Base-by-base conservation (phyloP, 2,113 vertebrate species). In the Poeciliopsis retropinna region DNA sequence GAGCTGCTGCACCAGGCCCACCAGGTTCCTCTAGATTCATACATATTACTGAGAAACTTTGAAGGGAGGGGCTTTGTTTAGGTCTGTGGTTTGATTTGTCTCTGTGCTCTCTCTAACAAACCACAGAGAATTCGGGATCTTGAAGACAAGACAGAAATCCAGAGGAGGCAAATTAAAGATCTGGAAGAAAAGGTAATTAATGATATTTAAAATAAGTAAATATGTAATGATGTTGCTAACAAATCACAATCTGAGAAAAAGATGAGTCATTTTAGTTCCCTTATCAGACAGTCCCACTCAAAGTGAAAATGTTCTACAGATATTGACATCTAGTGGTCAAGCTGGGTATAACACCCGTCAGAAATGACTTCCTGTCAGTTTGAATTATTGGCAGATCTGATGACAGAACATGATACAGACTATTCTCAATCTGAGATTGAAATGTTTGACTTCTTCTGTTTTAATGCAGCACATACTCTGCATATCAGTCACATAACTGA, bases 151-250 rank as follows among this genome's bases (percentile, higher is more conserved):
- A 99, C 98, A 76, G 98, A 99, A 80, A 97, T 98, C 87, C 98
- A 99, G 86, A 98, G 97, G 91, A 96, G 97, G 93, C 98, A 99
- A 88, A 99, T 99, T 89, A 99, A 99, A 91, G 98, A 99, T 90
- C 93, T 99, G 81, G 98, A 99, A 88, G 98, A 99, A 93, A 99
- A 99, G 96, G 98, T 99, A 90, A 67, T 13, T 37, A 69, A 54
- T n/a, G 8, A 80, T 47, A 37, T 2, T 32, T 13, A 0, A 5
- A 71, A 73, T 27, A 17, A 15, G 34, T 25, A 57, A 22, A 25
- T 57, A 57, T n/a, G 44, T 25, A 57, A 57, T 9, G 22, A 25
- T 54, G 51, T 57, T 57, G 19, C 51, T 57, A 9, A 57, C 9
- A 25, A 25, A 10, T 25, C 22, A 54, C 7, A 57, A 57, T 8